These are phyloP conservation scores for Sander vitreus DNA, from an alignment of 2,113 vertebrate genomes.

Conservation along the genomic window DNA sequence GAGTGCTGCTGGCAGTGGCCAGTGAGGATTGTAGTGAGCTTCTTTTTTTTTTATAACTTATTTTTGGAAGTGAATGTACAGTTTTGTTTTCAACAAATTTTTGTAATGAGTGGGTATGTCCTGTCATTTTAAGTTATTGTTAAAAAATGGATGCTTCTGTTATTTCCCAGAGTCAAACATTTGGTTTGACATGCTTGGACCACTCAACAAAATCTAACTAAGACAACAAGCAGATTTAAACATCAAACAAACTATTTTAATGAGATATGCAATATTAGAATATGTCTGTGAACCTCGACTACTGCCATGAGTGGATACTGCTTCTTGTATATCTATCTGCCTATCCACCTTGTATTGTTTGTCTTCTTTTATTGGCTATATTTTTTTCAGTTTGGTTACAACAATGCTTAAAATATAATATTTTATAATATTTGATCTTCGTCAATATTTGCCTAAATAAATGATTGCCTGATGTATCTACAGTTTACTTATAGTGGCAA, in stretches of 20 bases:
- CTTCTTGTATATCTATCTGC: not conserved
- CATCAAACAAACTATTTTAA: not conserved
- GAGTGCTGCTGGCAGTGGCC: conserved; percentile 21
- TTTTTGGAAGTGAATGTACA: conserved; percentile 69
- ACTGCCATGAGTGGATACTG: conserved; percentile 9
- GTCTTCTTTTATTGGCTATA: not conserved
- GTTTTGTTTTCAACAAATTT: conserved; percentile 33
- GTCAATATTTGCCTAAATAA: conserved; percentile 42
- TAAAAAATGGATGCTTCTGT: not conserved
- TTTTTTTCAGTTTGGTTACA: not conserved
- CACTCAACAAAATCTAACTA: not conserved
- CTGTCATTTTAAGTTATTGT: not conserved
- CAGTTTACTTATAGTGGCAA: not conserved
- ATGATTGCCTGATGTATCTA: conserved; percentile 5
- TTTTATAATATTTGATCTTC: conserved; percentile 13
- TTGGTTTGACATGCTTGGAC: not conserved
- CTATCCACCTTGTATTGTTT: not conserved
- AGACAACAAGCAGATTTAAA: not conserved
- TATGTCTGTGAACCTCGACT: not conserved
- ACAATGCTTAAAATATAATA: not conserved
- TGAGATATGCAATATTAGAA: not conserved
- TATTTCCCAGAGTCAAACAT: not conserved
- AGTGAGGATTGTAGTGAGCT: not conserved
- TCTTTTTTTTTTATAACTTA: conserved; percentile 20
- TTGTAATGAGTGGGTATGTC: conserved; percentile 23